Evolutionary conservation across 2,888 invertebrate genomes (phyloP), one percentile per base, ranked within the genome.

Genomic region (Oxyteleia sp.): DNA sequence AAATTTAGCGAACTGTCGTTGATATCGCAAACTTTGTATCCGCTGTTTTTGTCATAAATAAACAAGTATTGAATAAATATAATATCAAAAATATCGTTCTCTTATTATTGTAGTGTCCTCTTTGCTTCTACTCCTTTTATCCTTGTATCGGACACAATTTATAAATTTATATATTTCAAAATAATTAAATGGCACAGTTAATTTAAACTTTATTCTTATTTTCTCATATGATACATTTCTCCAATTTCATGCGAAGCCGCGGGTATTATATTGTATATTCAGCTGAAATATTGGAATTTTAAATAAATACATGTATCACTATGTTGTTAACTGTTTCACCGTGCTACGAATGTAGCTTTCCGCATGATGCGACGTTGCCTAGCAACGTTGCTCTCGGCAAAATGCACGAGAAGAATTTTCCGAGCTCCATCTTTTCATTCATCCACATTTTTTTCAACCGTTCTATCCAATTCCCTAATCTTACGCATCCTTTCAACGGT

Each of bases 351-450:
- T 76, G 64, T 79, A 86, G 84, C 83, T 84, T 85, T 87, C 82
- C 85, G 82, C 85, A 82, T 68, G 85, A 74, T 51, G 82, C 83
- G 69, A 68, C 76, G 86, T 87, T 86, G 85, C 87, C 61, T 49
- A 53, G 87, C 86, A 85, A 86, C 86, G 76, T 66, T 66, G 80
- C 84, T 84, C 80, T 82, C 82, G 76, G 79, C 71, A 82, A 80
- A 84, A 75, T 53, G 74, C 49, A 64, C 61, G 68, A 68, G 72
- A 79, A 83, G 69, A 75, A 72, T 76, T 74, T 71, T 59, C 57
- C 71, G 51, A 59, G 55, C 49, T 45, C 63, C 69, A 71, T 81
- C 76, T 84, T 80, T 82, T 71, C 81, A 82, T 84, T 83, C 81
- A 84, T 84, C 63, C 61, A 59, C 61, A 61, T 64, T 74, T 79